Evolutionary conservation across 2,797 vertebrate genomes (phyloP).

Genomic region (Pangasius larnaudii): DNA sequence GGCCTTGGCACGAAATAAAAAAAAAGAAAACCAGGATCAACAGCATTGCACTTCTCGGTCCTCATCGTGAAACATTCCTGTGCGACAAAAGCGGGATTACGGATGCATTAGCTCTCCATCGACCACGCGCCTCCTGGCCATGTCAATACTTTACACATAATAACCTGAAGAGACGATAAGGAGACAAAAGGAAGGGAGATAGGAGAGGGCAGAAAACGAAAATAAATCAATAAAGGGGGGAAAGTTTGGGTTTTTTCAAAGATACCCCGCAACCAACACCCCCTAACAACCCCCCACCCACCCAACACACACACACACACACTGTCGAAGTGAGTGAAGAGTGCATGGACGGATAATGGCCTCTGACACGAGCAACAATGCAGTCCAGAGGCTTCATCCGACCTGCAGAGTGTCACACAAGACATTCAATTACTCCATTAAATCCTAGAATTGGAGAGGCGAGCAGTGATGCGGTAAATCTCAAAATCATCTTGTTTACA

Average conservation of each 20-base stretch:
- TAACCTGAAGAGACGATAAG: conserved; percentile 99
- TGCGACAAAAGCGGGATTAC: conserved; percentile 98
- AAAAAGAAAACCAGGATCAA: conserved; percentile 89
- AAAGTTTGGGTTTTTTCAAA: conserved; percentile 71
- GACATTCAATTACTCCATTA: conserved; percentile 62
- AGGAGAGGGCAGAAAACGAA: conserved; percentile 87
- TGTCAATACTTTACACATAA: conserved; percentile 99
- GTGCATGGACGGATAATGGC: conserved; percentile 78
- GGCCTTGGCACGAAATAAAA: conserved; percentile 81
- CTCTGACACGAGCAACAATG: conserved; percentile 80
- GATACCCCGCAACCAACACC: not conserved
- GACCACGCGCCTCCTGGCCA: conserved; percentile 88
- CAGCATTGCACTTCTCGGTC: conserved; percentile 88
- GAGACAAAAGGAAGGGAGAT: conserved; percentile 94
- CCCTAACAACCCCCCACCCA: conserved; percentile 32
- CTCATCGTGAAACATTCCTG: conserved; percentile 90
- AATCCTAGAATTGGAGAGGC: conserved; percentile 48
- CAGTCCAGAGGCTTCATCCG: conserved; percentile 51
- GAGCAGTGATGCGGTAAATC: conserved; percentile 48
- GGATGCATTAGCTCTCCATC: conserved; percentile 98
- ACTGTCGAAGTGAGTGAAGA: conserved; percentile 30
- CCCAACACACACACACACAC: conserved; percentile 7
- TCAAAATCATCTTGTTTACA: conserved; percentile 45
- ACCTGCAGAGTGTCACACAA: conserved; percentile 42
- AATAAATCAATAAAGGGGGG: conserved; percentile 90